Base-by-base conservation (phyloP, 2,797 vertebrate species). In the Mionectes olivaceus region DNA sequence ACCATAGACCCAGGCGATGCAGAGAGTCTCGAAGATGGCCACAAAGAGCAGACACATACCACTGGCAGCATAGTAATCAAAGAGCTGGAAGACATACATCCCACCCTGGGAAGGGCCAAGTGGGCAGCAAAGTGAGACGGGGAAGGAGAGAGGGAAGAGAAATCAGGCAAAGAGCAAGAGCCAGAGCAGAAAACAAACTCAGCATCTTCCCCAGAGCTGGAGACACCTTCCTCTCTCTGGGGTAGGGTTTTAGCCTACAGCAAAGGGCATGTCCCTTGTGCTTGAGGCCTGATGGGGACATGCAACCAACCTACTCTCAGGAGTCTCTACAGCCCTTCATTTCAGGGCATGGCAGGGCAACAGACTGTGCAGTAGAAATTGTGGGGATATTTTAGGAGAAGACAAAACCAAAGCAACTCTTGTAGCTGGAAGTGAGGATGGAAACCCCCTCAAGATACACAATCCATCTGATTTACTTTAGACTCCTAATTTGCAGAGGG, bases 51-150 rank as follows among this genome's bases (percentile, higher is more conserved):
- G 98, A 91, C 99, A 99, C 98, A 99, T 99, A 77, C 99, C 99
- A 18, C 99, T 99, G 97, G 99, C 99, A 47, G 99, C 99, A 3
- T 99, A 99, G 97, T 99, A 99, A 96, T 99, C 99, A 84, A 99
- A 99, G 83, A 99, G 98, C 97, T 99, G 99, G 96, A 99, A 99
- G 80, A 99, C 86, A 17, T 99, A 99, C 99, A 99, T 99, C 67
- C 99, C 99, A 5, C 99, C 99, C 99, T 99, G 96, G 82, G 52
- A 90, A 83, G 33, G 56, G 44, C 50, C 92, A 94, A 91, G 52
- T 3, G 10, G 73, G 83, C 43, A 92, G 64, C 27, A 5, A 87
- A 41, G 41, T 3, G 6, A 68, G 63, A 33, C 25, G 35, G n/a
- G 65, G 30, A 75, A 37, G 76, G 55, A 92, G 55, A 93, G 32